Evolutionary conservation across 2,797 vertebrate genomes (phyloP), one percentile per base, ranked within the genome.

Genomic region (Pitangus sulphuratus): DNA sequence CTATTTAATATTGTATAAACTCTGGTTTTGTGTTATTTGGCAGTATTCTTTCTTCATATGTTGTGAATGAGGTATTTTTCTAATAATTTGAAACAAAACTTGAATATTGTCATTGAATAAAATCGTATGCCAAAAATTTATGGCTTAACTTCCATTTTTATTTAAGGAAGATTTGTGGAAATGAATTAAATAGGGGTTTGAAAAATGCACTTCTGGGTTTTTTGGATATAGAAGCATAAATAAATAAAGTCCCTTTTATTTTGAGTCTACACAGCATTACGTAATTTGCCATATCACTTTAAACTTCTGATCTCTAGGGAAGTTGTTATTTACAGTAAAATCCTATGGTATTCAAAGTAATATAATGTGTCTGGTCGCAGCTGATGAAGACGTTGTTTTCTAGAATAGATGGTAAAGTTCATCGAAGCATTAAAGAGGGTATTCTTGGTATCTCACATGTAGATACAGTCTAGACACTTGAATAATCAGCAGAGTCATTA

Each of bases 361-460:
- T 90, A 56, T 37, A 76, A 88, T 65, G 44, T 60, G 54, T 56
- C 80, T 89, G 71, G 35, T 88, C 0, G 1, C 85, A 90, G 54
- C 39, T 94, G 80, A 95, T 94, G 78, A 95, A 95, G 94, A 84
- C 70, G 66, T 79, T 83, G 60, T 91, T 93, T 93, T 93, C 76
- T 65, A 35, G 80, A 94, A 90, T 8, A 54, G n/a, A 76, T 91
- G 37, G n/a, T 78, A 60, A 92, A 93, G 62, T 91, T 89, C 84
- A 88, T 6, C 0, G 0, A 58, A 91, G 89, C 69, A 50, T 94
- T 89, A 75, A 78, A 60, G 72, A 75, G 39, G 6, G 8, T 86
- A 39, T 92, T 89, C 79, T 85, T 88, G 82, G 19, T 76, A 62
- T 93, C 51, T 87, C 48, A 8, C 53, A 68, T 66, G 69, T 79